Evolutionary conservation across 2,113 vertebrate genomes (phyloP), one percentile per base, ranked within the genome.

Genomic region (Pelvicachromis taeniatus): DNA sequence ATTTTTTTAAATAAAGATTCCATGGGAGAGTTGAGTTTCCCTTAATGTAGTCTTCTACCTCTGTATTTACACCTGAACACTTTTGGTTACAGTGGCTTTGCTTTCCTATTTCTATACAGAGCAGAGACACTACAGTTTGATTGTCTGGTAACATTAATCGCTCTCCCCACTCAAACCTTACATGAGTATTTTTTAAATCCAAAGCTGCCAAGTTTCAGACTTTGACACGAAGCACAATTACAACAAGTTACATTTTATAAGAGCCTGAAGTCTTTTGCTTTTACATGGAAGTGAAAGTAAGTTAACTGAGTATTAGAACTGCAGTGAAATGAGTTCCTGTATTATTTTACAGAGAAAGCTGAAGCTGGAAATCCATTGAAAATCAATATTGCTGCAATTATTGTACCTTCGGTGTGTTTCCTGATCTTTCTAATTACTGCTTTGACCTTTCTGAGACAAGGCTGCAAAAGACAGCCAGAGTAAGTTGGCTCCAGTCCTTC

Each of bases 401-500:
- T 1, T n/a, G 70, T 84, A 35, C 11, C 77, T 5, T 82, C 26
- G 59, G 31, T 59, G 26, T 87, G 81, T 48, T n/a, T 9, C 79
- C 52, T 89, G 45, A 9, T 86, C n/a, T 77, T 91, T 23, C 5
- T 77, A 23, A 6, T 85, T 2, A 23, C 4, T 9, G 8, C 3
- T 78, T 68, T 52, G 2, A 13, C 4, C 3, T 7, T 81, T 53
- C 38, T 81, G 21, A 31, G 1, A 17, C 78, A 8, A 40, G 3
- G 8, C 10, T 5, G 5, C 48, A 88, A 33, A 82, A 1, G 1
- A 2, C 12, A 2, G 17, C 0, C 13, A 26, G 1, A 4, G 92
- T 93, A 82, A 80, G 91, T 14, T 35, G 5, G 11, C 14, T 54
- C 4, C 4, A 16, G 6, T 17, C 19, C 35, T 52, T 42, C 9